phyloP scores from a whole-genome alignment of 2,113 vertebrate genomes.

The Mustela nigripes region DNA sequence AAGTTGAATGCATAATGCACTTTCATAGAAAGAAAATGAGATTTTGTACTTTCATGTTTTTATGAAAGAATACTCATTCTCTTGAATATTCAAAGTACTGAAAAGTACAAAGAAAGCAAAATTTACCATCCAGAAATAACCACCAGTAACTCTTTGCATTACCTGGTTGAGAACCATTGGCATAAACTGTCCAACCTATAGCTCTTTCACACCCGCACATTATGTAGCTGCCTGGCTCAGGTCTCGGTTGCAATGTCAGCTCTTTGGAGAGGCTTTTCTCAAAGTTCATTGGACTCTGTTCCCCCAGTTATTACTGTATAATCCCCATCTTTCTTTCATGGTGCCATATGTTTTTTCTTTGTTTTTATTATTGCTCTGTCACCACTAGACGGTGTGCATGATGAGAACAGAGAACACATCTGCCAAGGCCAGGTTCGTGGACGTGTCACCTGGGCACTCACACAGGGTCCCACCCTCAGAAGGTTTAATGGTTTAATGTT shows the following conservation, averaged over 20 bases:
- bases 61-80: conserved; percentile 21
- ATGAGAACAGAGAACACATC: neutral
- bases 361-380: neutral
- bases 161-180: neutral
- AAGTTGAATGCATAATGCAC: neutral
- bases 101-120: neutral
- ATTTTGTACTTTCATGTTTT: conserved; percentile 36
- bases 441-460: neutral
- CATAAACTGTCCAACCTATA: neutral
- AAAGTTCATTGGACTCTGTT: neutral
- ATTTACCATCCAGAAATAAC: neutral
- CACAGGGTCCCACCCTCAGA: neutral
- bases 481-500: neutral
- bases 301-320: neutral
- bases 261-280: neutral
- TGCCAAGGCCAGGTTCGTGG: neutral
- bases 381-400: neutral
- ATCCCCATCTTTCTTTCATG: neutral
- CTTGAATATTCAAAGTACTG: conserved; percentile 25
- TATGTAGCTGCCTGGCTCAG: neutral
- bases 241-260: neutral
- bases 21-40: conserved; percentile 38
- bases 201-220: neutral
- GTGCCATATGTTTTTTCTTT: neutral
- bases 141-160: neutral